Base-by-base conservation (phyloP, 2,888 invertebrate species). In the Agrotis clavis region DNA sequence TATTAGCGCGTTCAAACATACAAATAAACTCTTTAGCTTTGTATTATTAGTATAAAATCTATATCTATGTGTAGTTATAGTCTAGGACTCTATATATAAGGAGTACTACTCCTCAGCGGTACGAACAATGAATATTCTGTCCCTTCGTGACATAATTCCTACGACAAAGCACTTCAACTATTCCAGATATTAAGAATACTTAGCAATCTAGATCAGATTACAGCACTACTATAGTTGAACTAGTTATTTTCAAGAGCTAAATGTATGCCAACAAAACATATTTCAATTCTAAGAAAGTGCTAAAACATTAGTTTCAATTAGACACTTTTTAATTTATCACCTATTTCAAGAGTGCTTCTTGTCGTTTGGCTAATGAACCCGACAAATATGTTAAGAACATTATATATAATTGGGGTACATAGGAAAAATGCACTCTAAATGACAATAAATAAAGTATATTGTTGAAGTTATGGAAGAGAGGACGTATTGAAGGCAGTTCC, bases 201-300 rank as follows among this genome's bases (percentile, higher is more conserved):
- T 41, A 19, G 19, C 41, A 62, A 69, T 70, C 51, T 60, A 72
- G 67, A 83, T 83, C 60, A 67, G 68, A 76, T 85, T 66, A 65
- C 76, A 14, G 41, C 3, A 65, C 63, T 67, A 71, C 72, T 73
- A 67, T 25, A 25, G 35, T 6, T 21, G n/a, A 56, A 60, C 65
- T 72, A 54, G 57, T 69, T 77, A 83, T 68, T 79, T 74, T 70
- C 25, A 67, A 68, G 63, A 60, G 35, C 18, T 19, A 35, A 64
- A 64, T 63, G 60, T 65, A 71, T 85, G 83, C 83, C 83, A 83
- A 83, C 62, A 79, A 71, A 67, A 65, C 57, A 50, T 45, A 59
- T 30, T 25, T 67, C 11, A 19, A 50, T 67, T 74, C 64, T 53
- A 64, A 57, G 47, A 83, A 82, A 84, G 59, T 51, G 50, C 41